Base-by-base conservation (phyloP, 2,888 invertebrate species). In the Lithophane semibrunnea region DNA sequence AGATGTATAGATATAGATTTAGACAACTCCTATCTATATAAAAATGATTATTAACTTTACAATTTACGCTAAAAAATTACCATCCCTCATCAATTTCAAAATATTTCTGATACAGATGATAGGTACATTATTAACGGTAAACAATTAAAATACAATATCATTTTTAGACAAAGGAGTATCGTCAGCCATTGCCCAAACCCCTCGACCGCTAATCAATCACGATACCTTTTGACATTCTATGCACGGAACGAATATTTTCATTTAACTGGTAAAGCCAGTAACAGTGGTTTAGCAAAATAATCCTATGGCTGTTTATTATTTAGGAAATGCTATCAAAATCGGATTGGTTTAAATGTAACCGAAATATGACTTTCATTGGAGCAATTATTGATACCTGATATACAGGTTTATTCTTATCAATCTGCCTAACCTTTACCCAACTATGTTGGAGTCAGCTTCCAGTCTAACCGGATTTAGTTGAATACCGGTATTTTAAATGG, bases 191-290 rank as follows among this genome's bases (percentile, higher is more conserved):
- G 37, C 21, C 37, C 3, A 18, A 69, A 71, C 29, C 24, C n/a
- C 29, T 56, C 47, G 21, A 61, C 47, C 49, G 21, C 63, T 54
- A 44, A 72, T 69, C 64, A 73, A 73, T 80, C 73, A 73, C n/a
- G 13, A 3, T 21, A 29, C 16, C 24, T 21, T 47, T 69, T 65
- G 64, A 69, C 71, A 49, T 61, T 18, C 37, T 5, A 69, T 54
- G 44, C 56, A 72, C 4, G 21, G 16, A 49, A 42, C 64, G 13
- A 66, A 76, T 61, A 69, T 73, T 73, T 80, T 66, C 65, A 81
- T 76, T 73, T 69, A 73, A 66, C 49, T 18, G 13, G 8, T 52
- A 24, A 12, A 63, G 3, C 49, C 0, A 2, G 7, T 3, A 21
- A 66, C 24, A 60, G 29, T 49, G 56, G 21, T 7, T 24, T 29